Conservation (phyloP, 2,113 vertebrate species). For the Peromyscus leucopus region DNA sequence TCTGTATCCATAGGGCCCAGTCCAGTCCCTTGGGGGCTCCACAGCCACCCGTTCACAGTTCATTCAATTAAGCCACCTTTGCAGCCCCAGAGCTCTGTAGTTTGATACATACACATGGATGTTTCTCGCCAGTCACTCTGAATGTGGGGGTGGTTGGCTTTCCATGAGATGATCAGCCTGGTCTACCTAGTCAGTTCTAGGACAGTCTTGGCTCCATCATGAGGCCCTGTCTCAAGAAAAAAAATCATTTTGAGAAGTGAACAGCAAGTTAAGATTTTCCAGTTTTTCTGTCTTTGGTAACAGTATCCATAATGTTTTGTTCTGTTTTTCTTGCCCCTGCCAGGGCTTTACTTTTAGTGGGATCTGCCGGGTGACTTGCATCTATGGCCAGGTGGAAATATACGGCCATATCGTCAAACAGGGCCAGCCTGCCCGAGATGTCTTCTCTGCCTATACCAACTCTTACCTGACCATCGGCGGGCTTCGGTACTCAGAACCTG, state of each 20-base stretch:
- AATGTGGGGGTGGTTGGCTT: not conserved
- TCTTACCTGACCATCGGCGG: slow-evolving; percentile 89
- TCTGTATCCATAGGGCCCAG: too few species aligned
- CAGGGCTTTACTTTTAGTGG: slow-evolving; percentile 92
- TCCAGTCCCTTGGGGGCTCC: too few species aligned
- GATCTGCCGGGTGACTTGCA: slow-evolving; percentile 92
- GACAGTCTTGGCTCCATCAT: not conserved
- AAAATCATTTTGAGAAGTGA: not conserved
- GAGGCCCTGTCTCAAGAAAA: too few species aligned
- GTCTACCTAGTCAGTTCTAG: not conserved
- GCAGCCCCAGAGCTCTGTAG: not conserved
- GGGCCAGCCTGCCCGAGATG: slow-evolving; percentile 91
- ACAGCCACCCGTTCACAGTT: too few species aligned
- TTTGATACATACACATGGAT: not conserved
- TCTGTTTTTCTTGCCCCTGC: not conserved
- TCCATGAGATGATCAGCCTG: not conserved
- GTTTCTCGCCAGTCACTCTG: not conserved
- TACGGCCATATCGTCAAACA: slow-evolving; percentile 92
- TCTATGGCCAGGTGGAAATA: slow-evolving; percentile 94
- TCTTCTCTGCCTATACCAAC: slow-evolving; percentile 92
- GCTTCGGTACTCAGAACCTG: slow-evolving; percentile 77
- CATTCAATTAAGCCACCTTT: not conserved
- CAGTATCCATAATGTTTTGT: not conserved
- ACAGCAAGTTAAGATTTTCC: not conserved
- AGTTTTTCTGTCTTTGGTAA: not conserved